phyloP scores from a whole-genome alignment of 1,140 invertebrate species.

The Babylonia areolata region DNA sequence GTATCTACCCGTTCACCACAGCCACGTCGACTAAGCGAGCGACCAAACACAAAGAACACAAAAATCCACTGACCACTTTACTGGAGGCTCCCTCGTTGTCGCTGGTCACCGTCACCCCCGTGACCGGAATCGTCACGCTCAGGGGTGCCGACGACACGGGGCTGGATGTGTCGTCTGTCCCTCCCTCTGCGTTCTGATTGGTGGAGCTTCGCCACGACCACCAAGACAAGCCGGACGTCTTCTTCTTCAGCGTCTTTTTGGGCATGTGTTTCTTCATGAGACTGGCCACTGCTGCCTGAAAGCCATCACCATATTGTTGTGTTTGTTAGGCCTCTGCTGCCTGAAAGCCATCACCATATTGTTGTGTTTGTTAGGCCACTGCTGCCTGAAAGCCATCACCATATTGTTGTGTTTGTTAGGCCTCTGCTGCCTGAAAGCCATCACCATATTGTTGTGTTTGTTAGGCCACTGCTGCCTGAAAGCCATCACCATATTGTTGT shows the following conservation, averaged over 20 bases:
- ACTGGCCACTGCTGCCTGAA: slow-evolving; percentile 31
- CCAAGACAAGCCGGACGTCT: slow-evolving; percentile 79
- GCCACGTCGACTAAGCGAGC: background rate
- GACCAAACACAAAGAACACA: background rate
- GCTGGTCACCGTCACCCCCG: background rate
- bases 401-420: too few species aligned
- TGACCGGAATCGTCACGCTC: background rate
- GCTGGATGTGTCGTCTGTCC: background rate
- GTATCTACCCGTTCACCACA: background rate
- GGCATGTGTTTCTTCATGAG: slow-evolving; percentile 77
- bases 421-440: too few species aligned
- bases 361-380: too few species aligned
- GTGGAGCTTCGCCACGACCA: slow-evolving; percentile 83
- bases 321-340: too few species aligned
- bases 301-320: too few species aligned
- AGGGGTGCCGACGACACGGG: background rate
- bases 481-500: too few species aligned
- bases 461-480: too few species aligned
- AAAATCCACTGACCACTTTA: slow-evolving; percentile 22
- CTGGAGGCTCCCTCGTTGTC: slow-evolving; percentile 32
- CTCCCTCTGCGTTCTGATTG: slow-evolving; percentile 1
- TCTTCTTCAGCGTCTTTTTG: slow-evolving; percentile 76
- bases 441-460: too few species aligned
- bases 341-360: too few species aligned
- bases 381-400: too few species aligned